A percentile compares a stretch with the other conserved stretches of the same genome.
These are phyloP conservation scores for Lytechinus variegatus DNA, from an alignment of 35 echinoderm and acorn worm species.

Conservation along the genomic window DNA sequence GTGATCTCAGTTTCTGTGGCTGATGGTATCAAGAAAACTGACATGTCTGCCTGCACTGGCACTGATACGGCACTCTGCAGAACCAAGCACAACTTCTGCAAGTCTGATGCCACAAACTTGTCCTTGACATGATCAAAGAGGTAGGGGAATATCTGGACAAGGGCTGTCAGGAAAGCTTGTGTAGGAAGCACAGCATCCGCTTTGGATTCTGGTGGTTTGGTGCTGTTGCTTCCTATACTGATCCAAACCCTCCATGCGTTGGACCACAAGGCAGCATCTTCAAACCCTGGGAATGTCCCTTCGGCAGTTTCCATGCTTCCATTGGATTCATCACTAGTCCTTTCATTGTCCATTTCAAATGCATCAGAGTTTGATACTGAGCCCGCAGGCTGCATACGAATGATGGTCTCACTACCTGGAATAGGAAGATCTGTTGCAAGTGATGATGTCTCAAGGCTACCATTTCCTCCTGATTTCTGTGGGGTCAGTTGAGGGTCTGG, in stretches of 20 bases:
- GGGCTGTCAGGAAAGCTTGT: constrained; percentile 86
- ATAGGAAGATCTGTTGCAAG: constrained; percentile 46
- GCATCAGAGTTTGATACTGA: background rate
- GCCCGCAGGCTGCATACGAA: constrained; percentile 26
- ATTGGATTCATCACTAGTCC: constrained; percentile 45
- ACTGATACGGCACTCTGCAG: constrained; percentile 93
- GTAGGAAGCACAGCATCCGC: constrained; percentile 68
- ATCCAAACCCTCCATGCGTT: constrained; percentile 97
- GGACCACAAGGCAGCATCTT: constrained; percentile 85
- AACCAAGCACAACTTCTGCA: constrained; percentile 91
- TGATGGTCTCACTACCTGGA: constrained; percentile 73
- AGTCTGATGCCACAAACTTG: constrained; percentile 85
- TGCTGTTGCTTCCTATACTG: constrained; percentile 82
- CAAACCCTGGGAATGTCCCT: constrained; percentile 23
- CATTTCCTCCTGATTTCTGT: background rate
- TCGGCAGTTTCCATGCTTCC: background rate
- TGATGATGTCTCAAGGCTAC: background rate
- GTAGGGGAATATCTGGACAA: constrained; percentile 94
- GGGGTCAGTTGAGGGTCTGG: constrained; percentile 6
- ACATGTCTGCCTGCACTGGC: constrained; percentile 92
- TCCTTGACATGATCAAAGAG: constrained; percentile 87
- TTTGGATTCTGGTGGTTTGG: constrained; percentile 71
- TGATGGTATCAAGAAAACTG: constrained; percentile 91
- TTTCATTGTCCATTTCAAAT: background rate
- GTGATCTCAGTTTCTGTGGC: constrained; percentile 81